Percentiles rank a stretch among this genome's conserved stretches.
These are phyloP conservation scores for Keiferia lycopersicella DNA, from an alignment of 2,888 invertebrate species.

Conservation along the genomic window DNA sequence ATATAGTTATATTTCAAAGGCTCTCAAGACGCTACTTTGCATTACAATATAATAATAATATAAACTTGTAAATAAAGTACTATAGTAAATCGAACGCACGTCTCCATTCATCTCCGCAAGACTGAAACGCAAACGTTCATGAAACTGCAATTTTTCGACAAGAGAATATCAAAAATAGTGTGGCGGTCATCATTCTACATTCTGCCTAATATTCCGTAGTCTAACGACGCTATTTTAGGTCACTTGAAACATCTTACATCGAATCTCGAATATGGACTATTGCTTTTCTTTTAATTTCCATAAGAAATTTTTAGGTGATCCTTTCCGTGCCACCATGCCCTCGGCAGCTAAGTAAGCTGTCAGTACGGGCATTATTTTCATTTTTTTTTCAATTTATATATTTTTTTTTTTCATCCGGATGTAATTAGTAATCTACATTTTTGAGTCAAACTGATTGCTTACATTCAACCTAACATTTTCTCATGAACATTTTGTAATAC, in stretches of 20 bases:
- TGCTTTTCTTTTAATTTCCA: slow-evolving; percentile 52
- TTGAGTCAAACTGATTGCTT: slow-evolving; percentile 27
- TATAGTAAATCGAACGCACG: slow-evolving; percentile 69
- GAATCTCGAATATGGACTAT: slow-evolving; percentile 65
- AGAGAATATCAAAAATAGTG: slow-evolving; percentile 82
- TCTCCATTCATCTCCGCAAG: slow-evolving; percentile 62
- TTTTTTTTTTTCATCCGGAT: not conserved
- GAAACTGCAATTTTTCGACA: slow-evolving; percentile 78
- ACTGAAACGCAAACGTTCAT: slow-evolving; percentile 63
- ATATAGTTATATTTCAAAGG: slow-evolving; percentile 64
- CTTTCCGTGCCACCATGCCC: slow-evolving; percentile 6
- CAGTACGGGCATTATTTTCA: not conserved
- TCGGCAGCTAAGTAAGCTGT: slow-evolving; percentile 2
- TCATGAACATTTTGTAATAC: slow-evolving; percentile 1
- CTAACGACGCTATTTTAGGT: slow-evolving; percentile 68
- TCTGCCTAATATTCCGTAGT: slow-evolving; percentile 74
- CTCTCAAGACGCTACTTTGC: slow-evolving; percentile 72
- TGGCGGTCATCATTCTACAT: slow-evolving; percentile 69
- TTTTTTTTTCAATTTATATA: not conserved
- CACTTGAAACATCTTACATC: slow-evolving; percentile 68
- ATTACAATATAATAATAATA: slow-evolving; percentile 69
- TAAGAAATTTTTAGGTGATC: slow-evolving; percentile 37
- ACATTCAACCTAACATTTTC: slow-evolving; percentile 25
- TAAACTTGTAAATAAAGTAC: slow-evolving; percentile 80
- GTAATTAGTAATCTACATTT: not conserved